These are phyloP conservation scores for Plectrocnemia conspersa DNA, from an alignment of 1,140 invertebrate species.

Conservation along the genomic window DNA sequence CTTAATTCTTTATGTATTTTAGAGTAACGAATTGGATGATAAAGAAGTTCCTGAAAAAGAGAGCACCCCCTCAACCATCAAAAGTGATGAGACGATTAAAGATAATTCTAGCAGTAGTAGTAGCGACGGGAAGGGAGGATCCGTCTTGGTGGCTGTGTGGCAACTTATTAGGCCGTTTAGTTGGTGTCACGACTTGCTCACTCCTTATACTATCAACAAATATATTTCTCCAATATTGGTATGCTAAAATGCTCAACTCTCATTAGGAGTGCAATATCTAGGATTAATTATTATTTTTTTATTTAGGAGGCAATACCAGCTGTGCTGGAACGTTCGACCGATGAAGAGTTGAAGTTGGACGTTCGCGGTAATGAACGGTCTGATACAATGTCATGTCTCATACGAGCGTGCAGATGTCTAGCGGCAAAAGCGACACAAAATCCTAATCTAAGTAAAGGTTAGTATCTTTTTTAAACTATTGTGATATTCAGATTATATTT, in stretches of 20 bases:
- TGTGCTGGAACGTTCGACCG: conserved; percentile 90
- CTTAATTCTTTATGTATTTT: neutral
- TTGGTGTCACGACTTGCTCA: conserved; percentile 86
- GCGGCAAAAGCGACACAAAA: conserved; percentile 57
- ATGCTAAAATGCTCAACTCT: conserved; percentile 41
- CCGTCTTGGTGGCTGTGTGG: conserved; percentile 46
- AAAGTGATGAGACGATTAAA: conserved; percentile 10
- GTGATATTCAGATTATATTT: neutral
- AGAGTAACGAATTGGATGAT: conserved; percentile 9
- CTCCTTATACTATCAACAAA: conserved; percentile 83
- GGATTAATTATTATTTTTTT: conserved; percentile 28
- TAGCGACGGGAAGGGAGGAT: conserved; percentile 44
- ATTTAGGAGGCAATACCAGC: conserved; percentile 82
- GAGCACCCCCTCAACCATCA: conserved; percentile 2
- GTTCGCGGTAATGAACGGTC: conserved; percentile 90
- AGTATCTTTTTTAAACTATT: neutral
- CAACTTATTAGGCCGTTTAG: conserved; percentile 85
- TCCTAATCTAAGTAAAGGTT: conserved; percentile 48
- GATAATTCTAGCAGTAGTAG: conserved; percentile 1
- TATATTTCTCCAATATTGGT: conserved; percentile 92
- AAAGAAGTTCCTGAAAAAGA: conserved; percentile 17
- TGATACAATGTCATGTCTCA: conserved; percentile 85
- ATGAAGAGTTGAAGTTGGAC: conserved; percentile 95
- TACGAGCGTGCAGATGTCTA: conserved; percentile 84
- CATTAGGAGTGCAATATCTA: conserved; percentile 1